These are phyloP conservation scores for Amyelois transitella DNA, from an alignment of 1,140 invertebrate genomes.

Conservation along the genomic window DNA sequence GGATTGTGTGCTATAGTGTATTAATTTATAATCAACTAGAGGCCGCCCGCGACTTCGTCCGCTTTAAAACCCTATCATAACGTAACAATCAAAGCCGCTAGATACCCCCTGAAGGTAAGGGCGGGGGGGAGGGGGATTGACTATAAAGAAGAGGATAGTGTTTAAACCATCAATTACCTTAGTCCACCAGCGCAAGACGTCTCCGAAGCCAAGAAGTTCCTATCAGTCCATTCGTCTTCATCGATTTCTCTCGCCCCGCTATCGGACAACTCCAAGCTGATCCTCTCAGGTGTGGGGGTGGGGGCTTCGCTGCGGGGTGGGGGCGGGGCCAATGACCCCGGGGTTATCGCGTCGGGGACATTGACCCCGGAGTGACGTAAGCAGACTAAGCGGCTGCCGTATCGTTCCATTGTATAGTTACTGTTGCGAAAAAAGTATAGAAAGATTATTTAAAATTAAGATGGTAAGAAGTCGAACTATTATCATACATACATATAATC, in stretches of 20 bases:
- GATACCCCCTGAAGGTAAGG: too few species aligned
- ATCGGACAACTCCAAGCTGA: slow-evolving; percentile 79
- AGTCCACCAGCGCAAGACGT: slow-evolving; percentile 85
- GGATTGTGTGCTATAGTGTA: too few species aligned
- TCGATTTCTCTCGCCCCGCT: slow-evolving; percentile 86
- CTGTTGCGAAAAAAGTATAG: slow-evolving; percentile 21
- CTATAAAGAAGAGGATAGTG: too few species aligned
- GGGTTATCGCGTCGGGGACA: slow-evolving; percentile 21
- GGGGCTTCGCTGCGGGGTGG: slow-evolving; percentile 12
- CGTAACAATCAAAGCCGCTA: too few species aligned
- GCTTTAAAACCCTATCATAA: too few species aligned
- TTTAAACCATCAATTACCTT: slow-evolving; percentile 33
- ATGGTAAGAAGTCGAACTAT: too few species aligned
- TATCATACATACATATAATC: too few species aligned
- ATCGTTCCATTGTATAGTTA: slow-evolving; percentile 55
- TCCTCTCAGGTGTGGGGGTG: slow-evolving; percentile 80
- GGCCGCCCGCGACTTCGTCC: too few species aligned
- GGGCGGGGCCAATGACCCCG: not conserved
- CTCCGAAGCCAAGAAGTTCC: slow-evolving; percentile 83
- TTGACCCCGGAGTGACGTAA: slow-evolving; percentile 43
- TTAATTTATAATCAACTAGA: too few species aligned
- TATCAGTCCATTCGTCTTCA: slow-evolving; percentile 94
- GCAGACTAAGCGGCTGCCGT: slow-evolving; percentile 50
- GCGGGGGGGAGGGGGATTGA: too few species aligned
- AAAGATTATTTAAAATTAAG: too few species aligned